A percentile compares a stretch with the other conserved stretches of the same genome.
phyloP scores from a whole-genome alignment of 2,888 invertebrate species.

The Cistogaster globosa region DNA sequence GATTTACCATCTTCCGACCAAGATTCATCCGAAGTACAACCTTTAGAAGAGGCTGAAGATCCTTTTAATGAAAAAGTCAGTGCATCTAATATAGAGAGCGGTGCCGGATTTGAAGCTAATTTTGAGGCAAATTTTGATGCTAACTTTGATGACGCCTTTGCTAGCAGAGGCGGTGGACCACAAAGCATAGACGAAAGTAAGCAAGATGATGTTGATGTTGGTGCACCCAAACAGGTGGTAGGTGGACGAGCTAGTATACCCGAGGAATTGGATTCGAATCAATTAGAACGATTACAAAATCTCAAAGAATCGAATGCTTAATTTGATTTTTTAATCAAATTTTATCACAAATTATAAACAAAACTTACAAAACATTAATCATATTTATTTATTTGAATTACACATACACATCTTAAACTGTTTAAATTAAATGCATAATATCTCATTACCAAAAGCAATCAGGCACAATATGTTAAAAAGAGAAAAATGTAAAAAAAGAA shows the following conservation, averaged over 20 bases:
- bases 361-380: constrained; percentile 26
- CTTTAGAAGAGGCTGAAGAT: constrained; percentile 78
- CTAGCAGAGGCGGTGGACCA: constrained; percentile 72
- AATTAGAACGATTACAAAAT: constrained; percentile 93
- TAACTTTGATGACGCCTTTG: constrained; percentile 84
- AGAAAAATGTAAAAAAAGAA: constrained; percentile 2
- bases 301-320: constrained; percentile 96
- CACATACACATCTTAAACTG: neutral
- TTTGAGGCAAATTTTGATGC: constrained; percentile 83
- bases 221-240: constrained; percentile 87
- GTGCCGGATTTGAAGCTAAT: constrained; percentile 74
- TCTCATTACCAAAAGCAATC: constrained; percentile 36
- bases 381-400: constrained; percentile 22
- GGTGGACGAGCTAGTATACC: constrained; percentile 93
- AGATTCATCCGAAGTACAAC: constrained; percentile 76
- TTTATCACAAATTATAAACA: constrained; percentile 13
- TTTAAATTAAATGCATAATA: constrained; percentile 1
- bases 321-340: constrained; percentile 69
- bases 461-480: constrained; percentile 15
- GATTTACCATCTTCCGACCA: constrained; percentile 76
- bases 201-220: constrained; percentile 78
- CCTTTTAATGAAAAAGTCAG: constrained; percentile 79
- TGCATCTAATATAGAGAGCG: constrained; percentile 50
- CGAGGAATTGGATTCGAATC: constrained; percentile 94
- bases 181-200: constrained; percentile 72